Base-by-base conservation (phyloP, 2,888 invertebrate genomes). In the Leistus spinibarbis region DNA sequence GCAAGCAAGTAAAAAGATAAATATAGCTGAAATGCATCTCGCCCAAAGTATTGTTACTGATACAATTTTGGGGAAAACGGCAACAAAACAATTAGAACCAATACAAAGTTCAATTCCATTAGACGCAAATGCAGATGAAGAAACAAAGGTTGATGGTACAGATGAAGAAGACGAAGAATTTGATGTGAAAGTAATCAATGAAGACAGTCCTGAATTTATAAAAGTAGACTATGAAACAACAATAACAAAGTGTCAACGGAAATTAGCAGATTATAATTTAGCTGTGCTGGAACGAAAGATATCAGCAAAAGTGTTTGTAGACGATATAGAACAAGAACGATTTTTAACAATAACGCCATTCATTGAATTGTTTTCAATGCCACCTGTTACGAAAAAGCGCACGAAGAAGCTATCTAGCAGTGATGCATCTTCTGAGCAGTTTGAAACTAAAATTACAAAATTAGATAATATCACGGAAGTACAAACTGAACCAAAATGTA, bases 251-350 rank as follows among this genome's bases (percentile, higher is more conserved):
- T 23, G 64, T 19, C 70, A 62, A 19, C 77, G 76, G 63, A 76
- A 71, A 22, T 69, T 80, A n/a, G 64, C 76, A n/a, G 78, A 79
- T 74, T 81, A 80, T 67, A 76, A 81, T 76, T 77, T 78, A 5
- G 76, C 71, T 13, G 69, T 80, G 64, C 77, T 80, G 17, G 74
- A 74, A 2, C 81, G 78, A 76, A 76, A 73, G 62, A 78, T 81
- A 40, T 77, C 78, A 9, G 82, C 81, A 3, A 79, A 80, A 69
- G 80, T 82, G 13, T 82, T 78, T 63, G 76, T 82, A 7, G 81
- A 82, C 19, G 79, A 78, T 67, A 71, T 62, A 0, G 81, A 82
- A 65, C 76, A 81, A 10, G 80, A 80, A 40, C 76, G 79, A 20
- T 66, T 77, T 7, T 76, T 84, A 54, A 77, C 77, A 54, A 77